These are phyloP conservation scores for Thalassoma bifasciatum DNA, from an alignment of 2,113 vertebrate species.

Conservation along the genomic window DNA sequence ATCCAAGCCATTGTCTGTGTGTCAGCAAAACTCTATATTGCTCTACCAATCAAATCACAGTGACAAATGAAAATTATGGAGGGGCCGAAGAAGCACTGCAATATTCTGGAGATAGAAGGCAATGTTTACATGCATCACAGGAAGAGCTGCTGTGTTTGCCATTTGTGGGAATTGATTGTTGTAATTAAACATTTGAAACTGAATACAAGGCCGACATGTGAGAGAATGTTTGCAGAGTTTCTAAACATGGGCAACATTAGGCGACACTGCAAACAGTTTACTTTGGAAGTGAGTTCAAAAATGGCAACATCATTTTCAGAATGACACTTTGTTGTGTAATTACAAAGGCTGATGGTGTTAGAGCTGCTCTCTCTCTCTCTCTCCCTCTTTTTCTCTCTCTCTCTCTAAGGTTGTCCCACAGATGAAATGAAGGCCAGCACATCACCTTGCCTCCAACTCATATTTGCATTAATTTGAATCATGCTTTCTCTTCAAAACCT, in stretches of 20 bases:
- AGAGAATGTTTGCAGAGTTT: conserved; percentile 27
- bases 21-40: conserved; percentile 59
- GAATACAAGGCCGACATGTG: conserved; percentile 16
- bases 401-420: conserved; percentile 2
- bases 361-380: conserved; percentile 14
- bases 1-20: conserved; percentile 33
- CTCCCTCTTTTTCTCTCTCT: conserved; percentile 6
- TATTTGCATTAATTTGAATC: conserved; percentile 30
- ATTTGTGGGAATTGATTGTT: conserved; percentile 25
- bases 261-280: conserved; percentile 27
- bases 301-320: conserved; percentile 4
- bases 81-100: neutral
- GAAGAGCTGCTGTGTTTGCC: conserved; percentile 15
- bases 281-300: conserved; percentile 24
- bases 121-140: conserved; percentile 20
- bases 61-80: conserved; percentile 40
- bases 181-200: conserved; percentile 46
- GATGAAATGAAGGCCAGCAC: conserved; percentile 39
- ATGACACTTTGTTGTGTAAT: conserved; percentile 28
- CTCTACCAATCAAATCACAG: conserved; percentile 45
- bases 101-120: neutral
- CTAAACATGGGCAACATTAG: conserved; percentile 10
- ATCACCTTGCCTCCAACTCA: conserved; percentile 32
- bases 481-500: conserved; percentile 26
- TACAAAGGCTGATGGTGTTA: neutral